Base-by-base conservation (phyloP, 2,797 vertebrate genomes). In the Heliangelus exortis region DNA sequence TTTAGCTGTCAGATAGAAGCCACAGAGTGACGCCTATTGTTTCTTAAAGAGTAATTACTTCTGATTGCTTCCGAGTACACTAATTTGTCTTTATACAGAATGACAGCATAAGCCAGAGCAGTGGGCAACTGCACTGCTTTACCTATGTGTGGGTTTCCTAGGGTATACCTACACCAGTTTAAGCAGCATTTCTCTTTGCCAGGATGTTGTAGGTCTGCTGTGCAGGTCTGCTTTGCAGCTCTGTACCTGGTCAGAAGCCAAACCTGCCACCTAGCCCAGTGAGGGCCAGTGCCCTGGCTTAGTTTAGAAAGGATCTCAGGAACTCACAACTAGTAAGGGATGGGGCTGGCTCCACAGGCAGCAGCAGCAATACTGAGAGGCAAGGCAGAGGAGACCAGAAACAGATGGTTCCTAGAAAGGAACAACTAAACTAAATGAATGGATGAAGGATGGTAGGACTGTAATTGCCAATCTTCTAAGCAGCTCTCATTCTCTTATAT, bases 91-190 rank as follows among this genome's bases (percentile, higher is more conserved):
- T 89, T 79, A 81, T 94, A 61, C 66, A 78, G 85, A 91, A 87
- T 54, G 89, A 93, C 91, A 92, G 92, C 59, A 29, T 63, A 91
- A 86, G 88, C 77, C 86, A 47, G 67, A 87, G 91, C 79, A 59
- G 79, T 47, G 87, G 83, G 33, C 78, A 94, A 79, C 66, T 55
- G 34, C 82, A 51, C 54, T 48, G 8, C 61, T 47, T 80, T 96
- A 98, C 98, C 98, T 98, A 98, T 97, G 88, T 97, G 97, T 77
- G 98, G 97, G 96, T 98, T 98, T 87, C 97, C 92, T 22, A 97
- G 39, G 97, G 71, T 97, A 94, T 96, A 96, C 43, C 97, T 97
- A 7, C 97, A 97, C 89, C 96, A 96, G 65, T 98, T 98, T 67
- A 97, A 97, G 96, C 98, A 98, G 96, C 97, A 97, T 63, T 97